A percentile compares a stretch with the other conserved stretches of the same genome.
Conservation (phyloP, 2,888 invertebrate genomes). For the Lasioglossum lativentre region DNA sequence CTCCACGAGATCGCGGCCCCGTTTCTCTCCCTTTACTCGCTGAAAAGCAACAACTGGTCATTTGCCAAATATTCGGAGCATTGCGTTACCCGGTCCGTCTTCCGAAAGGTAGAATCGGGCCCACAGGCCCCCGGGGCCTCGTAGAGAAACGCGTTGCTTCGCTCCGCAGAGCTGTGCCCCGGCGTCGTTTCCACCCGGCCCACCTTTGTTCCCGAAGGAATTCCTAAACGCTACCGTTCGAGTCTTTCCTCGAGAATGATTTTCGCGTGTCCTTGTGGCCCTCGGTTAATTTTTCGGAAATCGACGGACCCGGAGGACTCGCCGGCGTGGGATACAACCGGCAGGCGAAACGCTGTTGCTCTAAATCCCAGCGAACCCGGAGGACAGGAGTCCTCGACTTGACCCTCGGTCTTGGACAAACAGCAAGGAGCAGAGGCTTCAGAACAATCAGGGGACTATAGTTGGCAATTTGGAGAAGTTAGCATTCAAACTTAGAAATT, state of each 20-base stretch:
- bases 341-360: neutral
- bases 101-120: slow-evolving; percentile 51
- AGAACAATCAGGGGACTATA: too few species aligned
- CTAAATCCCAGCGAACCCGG: neutral
- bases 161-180: neutral
- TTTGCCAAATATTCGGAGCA: slow-evolving; percentile 83
- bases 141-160: slow-evolving; percentile 27
- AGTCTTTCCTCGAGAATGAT: neutral
- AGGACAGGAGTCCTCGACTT: neutral
- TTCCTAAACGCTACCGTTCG: slow-evolving; percentile 22
- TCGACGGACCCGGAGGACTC: neutral
- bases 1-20: slow-evolving; percentile 40
- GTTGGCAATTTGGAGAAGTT: too few species aligned
- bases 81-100: slow-evolving; percentile 71
- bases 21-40: slow-evolving; percentile 17
- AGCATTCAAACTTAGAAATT: too few species aligned
- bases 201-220: neutral
- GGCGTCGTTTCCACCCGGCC: neutral
- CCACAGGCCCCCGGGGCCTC: slow-evolving; percentile 23
- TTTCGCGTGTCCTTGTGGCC: neutral
- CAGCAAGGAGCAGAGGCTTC: too few species aligned
- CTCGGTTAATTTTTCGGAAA: neutral
- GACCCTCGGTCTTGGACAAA: too few species aligned
- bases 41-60: slow-evolving; percentile 72
- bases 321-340: neutral